Conservation (phyloP, 2,113 vertebrate species). For the Hyaena hyaena region DNA sequence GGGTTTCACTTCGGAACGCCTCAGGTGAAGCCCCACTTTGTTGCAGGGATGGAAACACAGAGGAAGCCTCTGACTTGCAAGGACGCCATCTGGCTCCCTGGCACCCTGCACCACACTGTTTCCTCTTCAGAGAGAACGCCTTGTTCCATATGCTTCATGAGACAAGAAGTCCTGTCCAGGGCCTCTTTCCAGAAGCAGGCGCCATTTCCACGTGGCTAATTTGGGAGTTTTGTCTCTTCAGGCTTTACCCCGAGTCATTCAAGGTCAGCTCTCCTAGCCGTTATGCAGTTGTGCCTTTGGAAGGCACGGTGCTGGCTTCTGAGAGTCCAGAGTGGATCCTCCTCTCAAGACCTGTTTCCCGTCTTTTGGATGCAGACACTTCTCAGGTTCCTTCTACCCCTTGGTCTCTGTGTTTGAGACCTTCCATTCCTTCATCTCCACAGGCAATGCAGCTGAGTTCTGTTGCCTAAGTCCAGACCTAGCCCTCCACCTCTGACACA, state of each 20-base stretch:
- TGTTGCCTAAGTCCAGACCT: not conserved
- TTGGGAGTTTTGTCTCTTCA: conserved; percentile 31
- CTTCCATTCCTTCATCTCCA: not conserved
- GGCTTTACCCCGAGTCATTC: conserved; percentile 54
- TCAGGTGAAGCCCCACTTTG: not conserved
- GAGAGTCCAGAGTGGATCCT: too few relatives aligned
- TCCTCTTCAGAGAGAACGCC: conserved; percentile 49
- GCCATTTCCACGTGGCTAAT: not conserved
- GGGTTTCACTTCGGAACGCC: not conserved
- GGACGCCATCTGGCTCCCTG: conserved; percentile 39
- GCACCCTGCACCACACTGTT: not conserved
- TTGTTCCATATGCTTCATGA: conserved; percentile 68
- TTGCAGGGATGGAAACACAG: not conserved
- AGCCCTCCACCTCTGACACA: not conserved
- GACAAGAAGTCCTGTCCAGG: conserved; percentile 44
- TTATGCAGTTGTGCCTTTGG: not conserved
- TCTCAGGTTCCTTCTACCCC: not conserved
- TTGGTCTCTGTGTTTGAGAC: not conserved
- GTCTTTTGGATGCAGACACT: not conserved
- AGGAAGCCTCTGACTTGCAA: conserved; percentile 48
- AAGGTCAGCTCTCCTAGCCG: conserved; percentile 49
- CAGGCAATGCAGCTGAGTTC: accelerated
- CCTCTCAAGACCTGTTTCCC: not conserved
- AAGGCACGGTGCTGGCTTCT: not conserved
- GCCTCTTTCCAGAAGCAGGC: conserved; percentile 66